A percentile compares a stretch with the other conserved stretches of the same genome.
Conservation (phyloP, 1,140 invertebrate species). For the Thalassaphorura encarpata region DNA sequence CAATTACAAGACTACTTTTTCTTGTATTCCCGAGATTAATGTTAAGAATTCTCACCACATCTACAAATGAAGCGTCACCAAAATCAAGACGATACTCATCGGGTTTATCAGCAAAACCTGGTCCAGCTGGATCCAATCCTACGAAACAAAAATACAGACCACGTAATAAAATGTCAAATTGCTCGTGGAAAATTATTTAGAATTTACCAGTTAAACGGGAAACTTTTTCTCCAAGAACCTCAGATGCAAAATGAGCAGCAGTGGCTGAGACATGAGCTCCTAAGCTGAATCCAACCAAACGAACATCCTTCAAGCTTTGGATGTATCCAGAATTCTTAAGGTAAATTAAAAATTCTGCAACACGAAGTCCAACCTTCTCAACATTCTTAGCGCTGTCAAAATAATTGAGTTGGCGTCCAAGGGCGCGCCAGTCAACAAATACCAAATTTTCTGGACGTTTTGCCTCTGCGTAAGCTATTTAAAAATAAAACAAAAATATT, state of each 20-base stretch:
- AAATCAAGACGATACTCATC: constrained; percentile 10
- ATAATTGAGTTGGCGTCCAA: constrained; percentile 20
- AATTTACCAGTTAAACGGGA: constrained; percentile 25
- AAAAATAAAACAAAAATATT: background rate
- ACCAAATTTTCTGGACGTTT: constrained; percentile 14
- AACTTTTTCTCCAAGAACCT: constrained; percentile 7
- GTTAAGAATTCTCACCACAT: no score
- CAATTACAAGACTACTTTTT: no score
- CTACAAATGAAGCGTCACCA: constrained; percentile 25
- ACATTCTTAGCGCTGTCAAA: constrained; percentile 14
- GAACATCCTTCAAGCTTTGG: constrained; percentile 26
- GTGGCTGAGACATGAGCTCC: constrained; percentile 34
- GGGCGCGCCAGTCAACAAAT: constrained; percentile 18
- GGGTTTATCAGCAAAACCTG: constrained; percentile 13
- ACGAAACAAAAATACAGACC: no score
- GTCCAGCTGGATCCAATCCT: constrained; percentile 29
- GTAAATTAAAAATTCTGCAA: constrained; percentile 21
- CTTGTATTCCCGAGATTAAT: no score
- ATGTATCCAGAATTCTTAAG: constrained; percentile 8
- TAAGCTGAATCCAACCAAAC: constrained; percentile 34
- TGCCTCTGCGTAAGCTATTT: background rate
- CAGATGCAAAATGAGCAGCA: constrained; percentile 22
- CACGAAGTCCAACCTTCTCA: constrained; percentile 20
- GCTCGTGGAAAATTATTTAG: no score
- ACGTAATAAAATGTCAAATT: no score